Conservation (phyloP, 2,113 vertebrate genomes). For the Eubucco bourcierii region DNA sequence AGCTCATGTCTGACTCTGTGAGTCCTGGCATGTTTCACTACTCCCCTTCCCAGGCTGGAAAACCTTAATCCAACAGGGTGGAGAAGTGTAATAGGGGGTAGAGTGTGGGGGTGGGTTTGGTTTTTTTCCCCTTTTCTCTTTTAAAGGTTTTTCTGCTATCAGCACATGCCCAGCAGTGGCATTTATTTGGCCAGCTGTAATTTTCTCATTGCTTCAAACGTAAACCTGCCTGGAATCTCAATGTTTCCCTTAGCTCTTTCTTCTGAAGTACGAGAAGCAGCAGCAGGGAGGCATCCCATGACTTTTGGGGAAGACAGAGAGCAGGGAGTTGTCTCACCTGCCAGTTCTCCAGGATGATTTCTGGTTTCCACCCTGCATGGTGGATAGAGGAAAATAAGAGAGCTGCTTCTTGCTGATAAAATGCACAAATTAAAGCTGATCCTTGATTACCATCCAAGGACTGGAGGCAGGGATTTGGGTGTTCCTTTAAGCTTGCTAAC, state of each 20-base stretch:
- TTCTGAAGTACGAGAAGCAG: neutral
- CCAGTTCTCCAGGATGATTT: neutral
- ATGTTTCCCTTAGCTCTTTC: neutral
- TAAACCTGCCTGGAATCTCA: neutral
- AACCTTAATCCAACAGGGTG: neutral
- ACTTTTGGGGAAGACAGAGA: neutral
- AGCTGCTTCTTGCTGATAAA: neutral
- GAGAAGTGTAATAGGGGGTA: neutral
- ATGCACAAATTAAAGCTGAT: neutral
- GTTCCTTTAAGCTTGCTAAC: neutral
- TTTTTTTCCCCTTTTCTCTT: rapidly evolving
- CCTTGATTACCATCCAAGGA: neutral
- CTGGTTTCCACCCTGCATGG: neutral
- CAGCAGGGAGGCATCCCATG: neutral
- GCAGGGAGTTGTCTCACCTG: neutral
- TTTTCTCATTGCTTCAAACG: neutral
- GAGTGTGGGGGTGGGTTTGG: neutral
- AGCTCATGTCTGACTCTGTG: neutral
- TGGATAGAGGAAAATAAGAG: neutral
- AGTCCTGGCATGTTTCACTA: neutral
- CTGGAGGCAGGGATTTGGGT: neutral
- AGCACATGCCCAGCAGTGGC: neutral
- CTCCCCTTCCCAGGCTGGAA: neutral
- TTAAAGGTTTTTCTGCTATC: neutral
- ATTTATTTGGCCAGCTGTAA: neutral